Conservation (phyloP, 2,113 vertebrate species). For the Sisor rabdophorus region DNA sequence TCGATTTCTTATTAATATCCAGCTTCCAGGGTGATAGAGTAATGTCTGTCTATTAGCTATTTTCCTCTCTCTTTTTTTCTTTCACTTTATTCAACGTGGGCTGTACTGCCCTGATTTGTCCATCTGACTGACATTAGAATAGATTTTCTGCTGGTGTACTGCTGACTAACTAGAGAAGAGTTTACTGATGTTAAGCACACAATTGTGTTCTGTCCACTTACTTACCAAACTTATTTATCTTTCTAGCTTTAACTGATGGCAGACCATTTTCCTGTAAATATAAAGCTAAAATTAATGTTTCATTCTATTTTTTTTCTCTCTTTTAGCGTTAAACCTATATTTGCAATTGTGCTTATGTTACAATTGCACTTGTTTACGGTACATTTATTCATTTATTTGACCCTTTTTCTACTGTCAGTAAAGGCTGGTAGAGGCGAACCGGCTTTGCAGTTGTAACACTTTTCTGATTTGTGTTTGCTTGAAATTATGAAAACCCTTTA, state of each 20-base stretch:
- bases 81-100: neutral
- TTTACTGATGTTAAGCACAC: slow-evolving; percentile 31
- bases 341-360: neutral
- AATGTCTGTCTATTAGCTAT: neutral
- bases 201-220: slow-evolving; percentile 10
- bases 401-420: neutral
- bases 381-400: neutral
- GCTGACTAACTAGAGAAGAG: slow-evolving; percentile 23
- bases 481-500: too few species aligned
- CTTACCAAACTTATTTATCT: slow-evolving; percentile 1
- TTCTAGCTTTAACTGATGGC: slow-evolving; percentile 27
- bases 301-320: neutral
- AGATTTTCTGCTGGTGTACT: slow-evolving; percentile 29
- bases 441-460: neutral
- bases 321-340: neutral
- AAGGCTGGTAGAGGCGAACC: too few species aligned
- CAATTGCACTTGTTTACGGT: neutral
- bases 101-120: neutral
- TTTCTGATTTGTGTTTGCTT: neutral
- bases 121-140: slow-evolving; percentile 26
- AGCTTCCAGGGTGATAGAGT: neutral
- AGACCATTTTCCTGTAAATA: slow-evolving; percentile 25
- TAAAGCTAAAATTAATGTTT: neutral
- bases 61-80: neutral
- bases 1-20: neutral